These are phyloP conservation scores for Spermophilus dauricus DNA, from an alignment of 2,113 vertebrate genomes.

Conservation along the genomic window DNA sequence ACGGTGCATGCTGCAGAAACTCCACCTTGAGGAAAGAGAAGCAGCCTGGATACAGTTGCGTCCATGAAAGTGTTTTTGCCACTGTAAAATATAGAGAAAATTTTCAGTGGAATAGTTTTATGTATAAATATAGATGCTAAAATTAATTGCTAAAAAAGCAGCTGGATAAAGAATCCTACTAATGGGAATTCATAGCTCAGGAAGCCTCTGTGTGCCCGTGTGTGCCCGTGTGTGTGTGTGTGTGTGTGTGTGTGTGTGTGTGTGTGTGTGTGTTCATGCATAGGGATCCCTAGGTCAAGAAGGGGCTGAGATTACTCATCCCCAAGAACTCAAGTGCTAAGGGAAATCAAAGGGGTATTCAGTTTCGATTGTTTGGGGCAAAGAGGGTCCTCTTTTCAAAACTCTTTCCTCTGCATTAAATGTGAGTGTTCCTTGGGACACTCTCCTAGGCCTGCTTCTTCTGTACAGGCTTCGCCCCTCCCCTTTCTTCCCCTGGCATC, in stretches of 20 bases:
- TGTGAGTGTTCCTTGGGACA: not conserved
- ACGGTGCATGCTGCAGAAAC: fast-evolving
- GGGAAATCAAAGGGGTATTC: not conserved
- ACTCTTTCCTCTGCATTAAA: not conserved
- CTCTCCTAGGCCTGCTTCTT: not conserved
- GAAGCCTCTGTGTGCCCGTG: not conserved
- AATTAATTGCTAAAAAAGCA: not conserved
- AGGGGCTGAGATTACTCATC: not conserved
- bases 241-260: too few relatives aligned
- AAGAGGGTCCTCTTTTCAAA: not conserved
- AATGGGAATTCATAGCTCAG: not conserved
- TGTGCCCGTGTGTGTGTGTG: not conserved
- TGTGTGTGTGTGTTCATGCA: too few relatives aligned
- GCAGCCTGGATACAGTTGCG: not conserved
- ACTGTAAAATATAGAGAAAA: too few relatives aligned
- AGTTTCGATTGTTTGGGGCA: not conserved
- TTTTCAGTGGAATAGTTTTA: not conserved
- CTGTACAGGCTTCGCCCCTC: not conserved
- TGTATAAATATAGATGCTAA: not conserved
- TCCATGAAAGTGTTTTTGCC: not conserved
- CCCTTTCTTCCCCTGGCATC: not conserved
- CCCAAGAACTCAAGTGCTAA: not conserved
- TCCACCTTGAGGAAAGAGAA: not conserved
- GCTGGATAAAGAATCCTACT: not conserved
- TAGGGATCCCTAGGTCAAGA: too few relatives aligned